Percentiles rank a stretch among this genome's conserved stretches.
Conservation (phyloP, 2,888 invertebrate genomes). For the Arctia plantaginis region DNA sequence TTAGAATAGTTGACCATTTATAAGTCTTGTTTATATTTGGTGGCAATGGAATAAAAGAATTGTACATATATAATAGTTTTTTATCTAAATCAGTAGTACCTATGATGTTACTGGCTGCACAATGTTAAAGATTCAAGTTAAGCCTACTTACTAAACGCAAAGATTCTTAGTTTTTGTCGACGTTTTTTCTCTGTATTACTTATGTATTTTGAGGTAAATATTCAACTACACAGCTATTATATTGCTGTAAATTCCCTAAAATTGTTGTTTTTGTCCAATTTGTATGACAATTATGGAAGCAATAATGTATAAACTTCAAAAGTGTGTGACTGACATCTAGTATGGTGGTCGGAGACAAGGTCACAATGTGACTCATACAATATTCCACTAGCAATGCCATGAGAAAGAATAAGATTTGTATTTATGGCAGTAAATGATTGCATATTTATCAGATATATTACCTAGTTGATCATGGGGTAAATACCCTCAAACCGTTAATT, state of each 20-base stretch:
- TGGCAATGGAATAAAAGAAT: background rate
- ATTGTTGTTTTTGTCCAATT: conserved; percentile 53
- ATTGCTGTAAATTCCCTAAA: conserved; percentile 40
- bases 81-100: background rate
- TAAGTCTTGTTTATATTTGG: background rate
- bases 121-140: background rate
- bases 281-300: conserved; percentile 50
- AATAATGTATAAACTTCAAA: conserved; percentile 37
- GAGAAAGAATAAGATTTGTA: conserved; percentile 27
- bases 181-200: conserved; percentile 16
- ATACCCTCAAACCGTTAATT: too few species aligned
- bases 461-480: background rate
- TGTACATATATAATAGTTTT: too few species aligned
- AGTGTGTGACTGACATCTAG: conserved; percentile 39
- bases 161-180: conserved; percentile 14
- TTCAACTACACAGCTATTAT: conserved; percentile 39
- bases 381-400: conserved; percentile 33
- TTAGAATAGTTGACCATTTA: background rate
- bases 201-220: conserved; percentile 21
- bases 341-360: conserved; percentile 51
- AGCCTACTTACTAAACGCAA: background rate
- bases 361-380: conserved; percentile 42
- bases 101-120: background rate
- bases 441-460: background rate
- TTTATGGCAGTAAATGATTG: conserved; percentile 7